Base-by-base conservation (phyloP, 2,888 invertebrate species). In the Teinopalpus imperialis region DNA sequence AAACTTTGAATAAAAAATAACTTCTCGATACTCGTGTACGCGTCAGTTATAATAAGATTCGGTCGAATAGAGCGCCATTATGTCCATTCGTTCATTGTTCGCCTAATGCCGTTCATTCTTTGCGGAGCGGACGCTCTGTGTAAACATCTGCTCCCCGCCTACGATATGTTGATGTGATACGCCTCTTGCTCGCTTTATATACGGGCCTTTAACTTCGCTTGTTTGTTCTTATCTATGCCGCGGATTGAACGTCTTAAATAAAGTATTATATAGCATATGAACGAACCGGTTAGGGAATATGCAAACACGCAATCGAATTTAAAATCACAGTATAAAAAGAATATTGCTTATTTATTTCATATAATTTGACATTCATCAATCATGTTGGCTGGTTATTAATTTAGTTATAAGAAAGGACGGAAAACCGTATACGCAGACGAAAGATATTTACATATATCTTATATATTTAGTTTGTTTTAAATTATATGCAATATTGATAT, bases 81-180 rank as follows among this genome's bases (percentile, higher is more conserved):
- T 81, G 69, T 68, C 63, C 60, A 53, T 53, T 60, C 57, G 56
- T 52, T 61, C 64, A 67, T 78, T 77, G 75, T 75, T 57, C 66
- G 58, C 46, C 56, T 70, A 77, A 75, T 74, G 68, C 69, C 61
- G 61, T 67, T 67, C 67, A 73, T 74, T 76, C 68, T 71, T 65
- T 46, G 59, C 29, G 13, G 12, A n/a, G 13, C 29, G 35, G 2
- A 43, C 51, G 51, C 41, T 45, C 50, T 64, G 61, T 61, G 70
- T 70, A 81, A 85, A 83, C 83, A 85, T 81, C 85, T 83, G 85
- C 75, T 61, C 54, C 53, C 63, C 69, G 65, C 66, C 69, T 57
- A 65, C 67, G 51, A 52, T 53, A 43, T 60, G 66, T 62, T 49
- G 46, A 43, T 18, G 37, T 48, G 39, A 52, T 52, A 45, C 54